Evolutionary conservation across 2,888 invertebrate genomes (phyloP), one percentile per base, ranked within the genome.

Genomic region (Nipponacmea schrenckii): DNA sequence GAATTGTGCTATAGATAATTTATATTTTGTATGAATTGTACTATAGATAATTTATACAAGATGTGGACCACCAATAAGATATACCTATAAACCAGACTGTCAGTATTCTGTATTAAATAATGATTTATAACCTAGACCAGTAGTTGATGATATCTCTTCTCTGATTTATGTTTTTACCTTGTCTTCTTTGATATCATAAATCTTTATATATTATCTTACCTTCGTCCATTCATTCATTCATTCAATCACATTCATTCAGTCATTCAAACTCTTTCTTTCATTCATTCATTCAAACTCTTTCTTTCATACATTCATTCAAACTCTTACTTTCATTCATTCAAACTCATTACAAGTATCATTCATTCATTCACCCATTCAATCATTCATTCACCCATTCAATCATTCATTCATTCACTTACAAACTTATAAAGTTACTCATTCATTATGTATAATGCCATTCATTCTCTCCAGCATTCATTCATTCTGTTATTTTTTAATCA

Each of bases 231-330:
- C 27, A 39, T 39, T 26, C 26, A 17, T 20, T 50, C 7, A n/a
- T n/a, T 39, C 8, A 26, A 10, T 12, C 8, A 4, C 46, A n/a
- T 31, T 24, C 26, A 27, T n/a, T 20, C 44, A 20, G 8, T 48
- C 50, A 12, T 31, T 27, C 17, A 24, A n/a, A 31, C 3, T 15
- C 62, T n/a, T 93, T 89, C 93, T 93, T n/a, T 92, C 93, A 85
- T 87, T 92, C 77, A 92, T 92, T 1, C 90, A 90, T 12, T 20
- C 26, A 17, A n/a, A n/a, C 45, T 14, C 50, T 10, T 64, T 15
- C 50, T 15, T 26, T 20, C 62, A 4, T 46, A 26, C n/a, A 12
- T 26, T 50, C 31, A 56, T 15, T 27, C 45, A 24, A 63, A 12
- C 15, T 5, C n/a, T 4, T 26, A 17, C 2, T 17, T 27, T 17